Base-by-base conservation (phyloP, 2,888 invertebrate species). In the Diaprepes abbreviatus region DNA sequence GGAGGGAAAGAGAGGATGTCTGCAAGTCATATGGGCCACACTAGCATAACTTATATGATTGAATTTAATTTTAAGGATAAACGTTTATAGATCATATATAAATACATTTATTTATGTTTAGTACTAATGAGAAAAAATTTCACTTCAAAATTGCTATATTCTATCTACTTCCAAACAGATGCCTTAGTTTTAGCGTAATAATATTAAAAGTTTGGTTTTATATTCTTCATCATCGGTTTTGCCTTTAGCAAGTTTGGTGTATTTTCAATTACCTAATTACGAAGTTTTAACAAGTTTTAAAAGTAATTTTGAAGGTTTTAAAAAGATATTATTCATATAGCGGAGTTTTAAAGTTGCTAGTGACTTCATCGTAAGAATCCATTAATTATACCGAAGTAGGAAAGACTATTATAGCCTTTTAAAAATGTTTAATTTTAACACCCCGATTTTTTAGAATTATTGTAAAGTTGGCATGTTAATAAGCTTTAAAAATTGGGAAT, bases 231-330 rank as follows among this genome's bases (percentile, higher is more conserved):
- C 66, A 73, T 71, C 60, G 68, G 65, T 73, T 70, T 64, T 72
- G 50, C 71, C 59, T 67, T 71, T 60, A 73, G 70, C 75, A 72
- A 73, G 74, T 73, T 66, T 50, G 77, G 77, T 79, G 76, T 81
- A 78, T 78, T 82, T 82, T 82, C 82, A 83, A 82, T 83, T 82
- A 83, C 80, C 79, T 82, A 81, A 83, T 83, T 82, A 83, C 79
- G 77, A 82, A 83, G 81, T 83, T 83, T 82, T 82, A 83, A 81
- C 81, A 82, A 82, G 81, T 83, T 82, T 81, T 80, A 78, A 81
- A 83, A 83, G 81, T 81, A 82, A 83, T 82, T 83, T 82, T 75
- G 77, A 72, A 76, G 79, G 79, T 81, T 71, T 82, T 79, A 79
- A 79, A 80, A 80, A 79, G 81, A 80, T 81, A 81, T 82, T 82